These are phyloP conservation scores for Tupaia chinensis DNA, from an alignment of 2,113 vertebrate genomes.

Conservation along the genomic window DNA sequence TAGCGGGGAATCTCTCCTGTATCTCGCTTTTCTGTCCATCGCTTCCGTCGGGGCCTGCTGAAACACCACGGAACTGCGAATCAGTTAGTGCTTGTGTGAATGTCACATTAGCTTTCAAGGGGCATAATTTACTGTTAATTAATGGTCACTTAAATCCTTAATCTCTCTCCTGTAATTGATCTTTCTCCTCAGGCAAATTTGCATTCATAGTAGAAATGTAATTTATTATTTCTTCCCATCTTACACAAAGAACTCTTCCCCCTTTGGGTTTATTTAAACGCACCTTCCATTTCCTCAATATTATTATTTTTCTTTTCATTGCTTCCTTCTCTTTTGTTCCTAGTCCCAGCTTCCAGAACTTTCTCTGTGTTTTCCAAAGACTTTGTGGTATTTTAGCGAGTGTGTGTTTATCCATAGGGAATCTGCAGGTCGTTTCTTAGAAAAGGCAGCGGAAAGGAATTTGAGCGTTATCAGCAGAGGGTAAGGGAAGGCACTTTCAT, in stretches of 20 bases:
- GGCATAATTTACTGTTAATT: constrained; percentile 83
- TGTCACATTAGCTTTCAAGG: constrained; percentile 83
- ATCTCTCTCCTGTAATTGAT: constrained; percentile 81
- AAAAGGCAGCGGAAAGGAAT: background rate
- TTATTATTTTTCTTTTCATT: constrained; percentile 47
- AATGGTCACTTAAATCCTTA: constrained; percentile 83
- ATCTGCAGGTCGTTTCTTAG: background rate
- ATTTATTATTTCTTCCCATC: constrained; percentile 77
- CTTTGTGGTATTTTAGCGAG: constrained; percentile 29
- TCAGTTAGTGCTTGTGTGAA: constrained; percentile 78
- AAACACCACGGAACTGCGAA: constrained; percentile 76
- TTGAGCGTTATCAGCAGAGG: background rate
- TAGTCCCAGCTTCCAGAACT: constrained; percentile 44
- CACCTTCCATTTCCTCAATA: constrained; percentile 32
- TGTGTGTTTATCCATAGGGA: background rate
- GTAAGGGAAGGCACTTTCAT: background rate
- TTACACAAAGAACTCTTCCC: constrained; percentile 52
- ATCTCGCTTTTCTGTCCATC: background rate
- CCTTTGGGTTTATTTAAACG: background rate
- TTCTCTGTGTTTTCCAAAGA: constrained; percentile 45
- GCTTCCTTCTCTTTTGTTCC: constrained; percentile 44
- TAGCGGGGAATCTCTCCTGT: background rate
- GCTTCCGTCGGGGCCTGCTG: constrained; percentile 67
- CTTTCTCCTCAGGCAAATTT: constrained; percentile 78
- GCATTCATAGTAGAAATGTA: constrained; percentile 75